Evolutionary conservation across 2,797 vertebrate species (phyloP), one percentile per base, ranked within the genome.

Genomic region (Ceryle rudis): DNA sequence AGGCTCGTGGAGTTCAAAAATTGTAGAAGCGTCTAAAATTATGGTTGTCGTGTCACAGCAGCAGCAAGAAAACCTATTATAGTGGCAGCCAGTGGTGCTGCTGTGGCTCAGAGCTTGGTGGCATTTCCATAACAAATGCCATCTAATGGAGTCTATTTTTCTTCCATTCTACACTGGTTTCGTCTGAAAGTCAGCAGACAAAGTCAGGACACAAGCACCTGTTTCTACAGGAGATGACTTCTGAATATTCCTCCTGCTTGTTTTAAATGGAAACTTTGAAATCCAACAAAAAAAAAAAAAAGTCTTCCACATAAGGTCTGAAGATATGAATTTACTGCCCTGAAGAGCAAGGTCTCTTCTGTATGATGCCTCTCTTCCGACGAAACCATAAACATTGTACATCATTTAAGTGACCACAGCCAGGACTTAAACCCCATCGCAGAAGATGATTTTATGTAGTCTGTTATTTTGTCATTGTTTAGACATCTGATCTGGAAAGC

Each of bases 171-270:
- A 19, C 25, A 14, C 23, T 19, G 54, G 33, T 37, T 49, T 39
- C 20, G 33, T 33, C 54, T 81, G 26, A 35, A 66, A 83, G 29
- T 4, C 33, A 54, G 37, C 19, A 37, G 4, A 23, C 35, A 61
- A 0, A 0, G 0, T 8, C 37, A 37, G 22, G 49, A 77, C 12
- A 69, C 10, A 42, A 73, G 55, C 35, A 60, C 14, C 33, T 57
- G 41, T 9, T 79, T 74, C 44, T 15, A 31, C 10, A 11, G 1
- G 3, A 60, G 44, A 47, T 18, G 3, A 73, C 22, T 82, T 64
- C 42, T 57, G 74, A 69, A 61, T 23, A 26, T 12, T 5, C 37
- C 5, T 39, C 4, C 1, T 10, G 26, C 35, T 19, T 11, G 19
- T n/a, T 71, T 84, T 31, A 47, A 66, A 49, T 4, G 9, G 13